Evolutionary conservation across 2,797 vertebrate species (phyloP), one percentile per base, ranked within the genome.

Genomic region (Labroides dimidiatus): DNA sequence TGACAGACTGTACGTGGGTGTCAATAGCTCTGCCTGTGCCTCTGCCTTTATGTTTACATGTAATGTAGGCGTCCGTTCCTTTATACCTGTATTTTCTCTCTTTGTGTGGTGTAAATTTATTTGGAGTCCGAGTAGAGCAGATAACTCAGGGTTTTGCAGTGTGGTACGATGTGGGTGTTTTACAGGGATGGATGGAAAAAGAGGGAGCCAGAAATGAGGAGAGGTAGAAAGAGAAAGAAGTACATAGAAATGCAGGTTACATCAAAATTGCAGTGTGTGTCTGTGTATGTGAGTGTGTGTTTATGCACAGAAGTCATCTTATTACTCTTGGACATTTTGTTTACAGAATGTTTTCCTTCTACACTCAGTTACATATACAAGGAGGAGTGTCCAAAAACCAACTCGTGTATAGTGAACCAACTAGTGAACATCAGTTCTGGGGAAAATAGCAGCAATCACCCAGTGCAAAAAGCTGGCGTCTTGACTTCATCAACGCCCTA

Each of bases 1-100:
- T 84, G 83, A 87, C 89, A 90, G 90, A 87, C 84, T 82, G 83
- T 33, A 74, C 76, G 89, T 90, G 86, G 88, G 89, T 79, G 85
- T 86, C 72, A 80, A 60, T 77, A 82, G 82, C 81, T 85, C 77
- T 79, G 77, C 51, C 66, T 79, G 75, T 64, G 66, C 80, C 37
- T 36, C 41, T 75, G 60, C 53, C 45, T 69, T 83, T 80, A 83
- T 84, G 69, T 78, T 61, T 81, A 75, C 67, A 80, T 79, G 75
- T 69, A 51, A 39, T 72, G 84, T 84, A 54, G 82, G 84, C 68
- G 72, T 86, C 70, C 57, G 51, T 67, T 64, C 70, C 57, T 77
- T 81, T 69, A 78, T 87, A 89, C 90, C 87, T 89, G 84, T 54
- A 53, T 64, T 62, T 56, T 61, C 44, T 72, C 60, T 64, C 60